Evolutionary conservation across 2,113 vertebrate species (phyloP).

Genomic region (Noctilio leporinus): DNA sequence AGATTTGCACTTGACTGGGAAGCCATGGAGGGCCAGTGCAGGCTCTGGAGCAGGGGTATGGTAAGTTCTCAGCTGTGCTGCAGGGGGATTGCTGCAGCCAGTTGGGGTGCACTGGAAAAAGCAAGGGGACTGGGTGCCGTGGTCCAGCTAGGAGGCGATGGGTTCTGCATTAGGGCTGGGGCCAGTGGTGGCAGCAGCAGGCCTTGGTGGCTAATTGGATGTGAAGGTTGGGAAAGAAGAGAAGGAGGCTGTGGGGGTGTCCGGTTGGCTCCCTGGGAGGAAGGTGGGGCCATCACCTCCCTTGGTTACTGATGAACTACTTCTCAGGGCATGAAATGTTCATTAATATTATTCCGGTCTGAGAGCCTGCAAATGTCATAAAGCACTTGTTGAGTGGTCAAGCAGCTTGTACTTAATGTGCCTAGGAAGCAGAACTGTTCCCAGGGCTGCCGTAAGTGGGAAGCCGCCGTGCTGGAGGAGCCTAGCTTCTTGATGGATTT

Average conservation of each 20-base stretch:
- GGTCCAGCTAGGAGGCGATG: background rate
- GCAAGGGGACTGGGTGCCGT: background rate
- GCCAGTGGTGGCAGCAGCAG: too few species aligned
- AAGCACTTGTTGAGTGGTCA: slow-evolving; percentile 57
- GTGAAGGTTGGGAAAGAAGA: background rate
- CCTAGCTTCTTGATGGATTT: slow-evolving; percentile 27
- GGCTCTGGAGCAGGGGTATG: background rate
- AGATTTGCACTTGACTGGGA: background rate
- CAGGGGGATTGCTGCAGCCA: background rate
- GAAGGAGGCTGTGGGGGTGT: background rate
- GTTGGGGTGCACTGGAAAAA: background rate
- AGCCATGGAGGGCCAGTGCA: background rate
- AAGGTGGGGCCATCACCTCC: background rate
- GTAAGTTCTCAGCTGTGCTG: background rate
- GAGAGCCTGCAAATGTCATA: slow-evolving; percentile 18
- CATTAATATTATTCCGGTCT: slow-evolving; percentile 44
- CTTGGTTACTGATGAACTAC: slow-evolving; percentile 29
- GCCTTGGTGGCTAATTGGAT: background rate
- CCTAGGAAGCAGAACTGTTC: slow-evolving; percentile 23
- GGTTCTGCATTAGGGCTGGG: background rate
- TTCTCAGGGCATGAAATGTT: slow-evolving; percentile 57
- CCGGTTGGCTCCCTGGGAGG: background rate
- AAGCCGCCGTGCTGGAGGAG: background rate
- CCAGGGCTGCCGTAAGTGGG: slow-evolving; percentile 25
- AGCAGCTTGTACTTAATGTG: background rate